Evolutionary conservation across 2,797 vertebrate species (phyloP), one percentile per base, ranked within the genome.

Genomic region (Myripristis murdjan): DNA sequence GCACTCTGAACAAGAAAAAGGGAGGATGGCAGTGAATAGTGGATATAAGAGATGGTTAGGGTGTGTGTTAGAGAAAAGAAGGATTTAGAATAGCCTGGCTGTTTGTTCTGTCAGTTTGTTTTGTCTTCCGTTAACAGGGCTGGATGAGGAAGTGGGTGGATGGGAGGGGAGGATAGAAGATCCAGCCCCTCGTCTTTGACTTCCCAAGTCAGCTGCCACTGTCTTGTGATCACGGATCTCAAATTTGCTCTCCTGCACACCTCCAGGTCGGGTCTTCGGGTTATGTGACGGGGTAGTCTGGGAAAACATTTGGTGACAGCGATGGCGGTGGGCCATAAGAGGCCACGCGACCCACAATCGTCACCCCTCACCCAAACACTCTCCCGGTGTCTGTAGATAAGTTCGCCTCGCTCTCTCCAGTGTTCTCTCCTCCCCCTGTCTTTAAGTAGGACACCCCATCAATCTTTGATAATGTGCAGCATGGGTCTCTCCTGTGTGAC

Each of bases 381-480:
- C 52, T 23, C 33, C 8, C 49, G 18, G n/a, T 37, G 47, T 14
- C 64, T 55, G 58, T 66, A 51, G 54, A 79, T 46, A 59, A 85
- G 82, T 81, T 85, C 74, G n/a, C 52, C 60, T 9, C 10, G 14
- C 69, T 44, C 56, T 4, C 60, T 75, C 68, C 73, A 75, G 54
- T 73, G 41, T 1, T 31, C 68, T 54, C 70, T 56, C 84, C 84
- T 68, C 68, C 76, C 53, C 31, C 58, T 73, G 73, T 87, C 85
- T 89, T 91, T 92, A 93, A 93, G 83, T 92, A 90, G 89, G 92
- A 91, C 93, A 90, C 54, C 71, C 85, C 89, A 94, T 95, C 92
- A 92, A 93, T 95, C 92, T 92, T 92, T 90, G 87, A 92, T 91
- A 87, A 90, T 88, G 81, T 90, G 86, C 82, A 61, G 77, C 73